These are phyloP conservation scores for Thymelicus sylvestris DNA, from an alignment of 2,888 invertebrate species.

Conservation along the genomic window DNA sequence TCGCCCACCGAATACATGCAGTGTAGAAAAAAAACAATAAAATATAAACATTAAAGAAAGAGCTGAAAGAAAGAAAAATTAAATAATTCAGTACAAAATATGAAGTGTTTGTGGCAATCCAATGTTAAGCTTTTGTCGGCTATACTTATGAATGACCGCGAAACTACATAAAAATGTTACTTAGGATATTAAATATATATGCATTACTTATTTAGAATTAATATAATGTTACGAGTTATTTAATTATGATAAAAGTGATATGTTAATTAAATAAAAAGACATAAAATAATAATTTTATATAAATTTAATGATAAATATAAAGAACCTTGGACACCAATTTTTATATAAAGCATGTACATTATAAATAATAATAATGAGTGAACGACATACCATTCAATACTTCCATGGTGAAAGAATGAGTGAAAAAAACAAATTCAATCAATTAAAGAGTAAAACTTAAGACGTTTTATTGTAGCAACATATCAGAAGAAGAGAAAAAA, in stretches of 20 bases:
- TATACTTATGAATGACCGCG: neutral
- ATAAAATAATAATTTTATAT: too few species aligned
- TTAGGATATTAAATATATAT: too few species aligned
- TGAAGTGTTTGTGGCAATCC: neutral
- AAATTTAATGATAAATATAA: too few species aligned
- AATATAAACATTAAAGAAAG: slow-evolving; percentile 10
- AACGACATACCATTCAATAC: slow-evolving; percentile 60
- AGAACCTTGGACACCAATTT: too few species aligned
- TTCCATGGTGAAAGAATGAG: slow-evolving; percentile 52
- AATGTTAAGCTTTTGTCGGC: too few species aligned
- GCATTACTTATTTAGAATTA: neutral
- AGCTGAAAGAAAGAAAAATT: slow-evolving; percentile 21
- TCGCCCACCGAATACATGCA: slow-evolving; percentile 43
- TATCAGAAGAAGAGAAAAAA: too few species aligned
- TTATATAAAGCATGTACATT: too few species aligned
- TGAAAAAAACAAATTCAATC: slow-evolving; percentile 44
- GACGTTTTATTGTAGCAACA: too few species aligned
- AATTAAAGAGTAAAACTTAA: neutral
- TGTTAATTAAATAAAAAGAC: too few species aligned
- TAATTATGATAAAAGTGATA: neutral
- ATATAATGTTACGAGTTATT: neutral
- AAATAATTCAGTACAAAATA: slow-evolving; percentile 11
- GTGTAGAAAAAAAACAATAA: slow-evolving; percentile 23
- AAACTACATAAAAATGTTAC: neutral
- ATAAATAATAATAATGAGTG: slow-evolving; percentile 9